phyloP scores from a whole-genome alignment of 2,113 vertebrate species.

The Catagonus wagneri region DNA sequence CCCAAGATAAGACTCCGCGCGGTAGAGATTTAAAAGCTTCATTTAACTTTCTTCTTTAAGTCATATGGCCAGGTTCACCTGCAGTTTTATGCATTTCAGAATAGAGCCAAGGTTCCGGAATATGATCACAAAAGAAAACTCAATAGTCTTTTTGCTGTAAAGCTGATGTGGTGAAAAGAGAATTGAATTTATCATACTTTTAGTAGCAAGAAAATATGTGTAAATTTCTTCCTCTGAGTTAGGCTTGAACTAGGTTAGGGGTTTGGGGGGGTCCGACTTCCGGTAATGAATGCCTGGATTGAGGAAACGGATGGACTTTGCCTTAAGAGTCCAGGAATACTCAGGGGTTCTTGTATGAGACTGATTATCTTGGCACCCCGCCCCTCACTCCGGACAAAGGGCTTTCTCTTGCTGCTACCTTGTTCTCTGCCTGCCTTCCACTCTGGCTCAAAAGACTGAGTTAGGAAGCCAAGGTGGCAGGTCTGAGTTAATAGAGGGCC shows the following conservation, averaged over 20 bases:
- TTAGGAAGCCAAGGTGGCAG: neutral
- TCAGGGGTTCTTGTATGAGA: neutral
- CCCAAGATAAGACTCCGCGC: neutral
- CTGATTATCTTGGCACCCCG: too few species aligned
- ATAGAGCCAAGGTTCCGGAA: neutral
- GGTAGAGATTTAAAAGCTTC: neutral
- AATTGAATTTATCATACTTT: neutral
- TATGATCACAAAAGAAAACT: neutral
- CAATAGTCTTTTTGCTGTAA: neutral
- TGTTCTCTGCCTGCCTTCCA: neutral
- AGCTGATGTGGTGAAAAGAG: neutral
- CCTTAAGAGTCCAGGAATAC: neutral
- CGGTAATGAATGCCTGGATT: neutral
- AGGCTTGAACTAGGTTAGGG: neutral
- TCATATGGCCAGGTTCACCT: neutral
- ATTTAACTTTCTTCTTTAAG: constrained; percentile 2
- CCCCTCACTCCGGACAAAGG: neutral
- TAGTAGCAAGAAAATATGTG: neutral
- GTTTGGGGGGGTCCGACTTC: neutral
- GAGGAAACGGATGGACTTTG: neutral
- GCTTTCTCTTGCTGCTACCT: neutral
- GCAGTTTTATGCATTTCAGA: neutral
- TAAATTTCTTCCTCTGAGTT: neutral
- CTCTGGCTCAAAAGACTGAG: neutral
- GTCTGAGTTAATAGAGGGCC: neutral